Conservation (phyloP, 2,113 vertebrate genomes). For the Oxyruncus cristatus region DNA sequence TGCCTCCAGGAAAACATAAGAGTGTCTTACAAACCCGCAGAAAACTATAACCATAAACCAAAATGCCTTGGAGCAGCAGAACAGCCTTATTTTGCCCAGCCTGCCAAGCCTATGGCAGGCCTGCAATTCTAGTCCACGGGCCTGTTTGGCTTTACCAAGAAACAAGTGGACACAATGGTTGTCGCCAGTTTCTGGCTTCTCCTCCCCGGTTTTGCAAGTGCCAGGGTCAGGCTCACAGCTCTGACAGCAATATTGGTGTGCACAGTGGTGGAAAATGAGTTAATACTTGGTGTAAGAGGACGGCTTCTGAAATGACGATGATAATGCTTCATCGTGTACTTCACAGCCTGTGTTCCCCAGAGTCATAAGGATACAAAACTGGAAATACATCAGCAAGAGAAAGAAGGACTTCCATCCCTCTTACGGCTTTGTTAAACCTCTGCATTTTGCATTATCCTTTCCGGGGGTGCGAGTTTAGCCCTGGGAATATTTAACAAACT, state of each 20-base stretch:
- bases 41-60: background rate
- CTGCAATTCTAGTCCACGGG: background rate
- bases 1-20: slow-evolving; percentile 12
- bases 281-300: background rate
- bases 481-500: slow-evolving; percentile 13
- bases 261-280: slow-evolving; percentile 25
- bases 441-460: background rate
- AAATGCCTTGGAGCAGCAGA: background rate
- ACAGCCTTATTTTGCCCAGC: background rate
- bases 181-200: background rate
- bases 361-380: slow-evolving; percentile 45
- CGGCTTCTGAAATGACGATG: slow-evolving; percentile 1
- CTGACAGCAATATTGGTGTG: background rate
- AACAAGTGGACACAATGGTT: background rate
- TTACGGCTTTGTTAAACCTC: background rate
- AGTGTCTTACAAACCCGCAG: background rate
- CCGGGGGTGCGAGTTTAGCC: background rate
- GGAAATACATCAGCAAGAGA: slow-evolving; percentile 16
- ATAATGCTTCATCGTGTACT: slow-evolving; percentile 32
- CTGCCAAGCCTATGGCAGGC: background rate
- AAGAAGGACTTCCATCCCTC: background rate
- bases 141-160: background rate
- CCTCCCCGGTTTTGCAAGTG: background rate
- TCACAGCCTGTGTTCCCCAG: slow-evolving; percentile 8
- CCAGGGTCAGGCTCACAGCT: background rate